Percentiles rank a stretch among this genome's conserved stretches.
These are phyloP conservation scores for Cyphomyrmex costatus DNA, from an alignment of 1,140 invertebrate species.

Conservation along the genomic window DNA sequence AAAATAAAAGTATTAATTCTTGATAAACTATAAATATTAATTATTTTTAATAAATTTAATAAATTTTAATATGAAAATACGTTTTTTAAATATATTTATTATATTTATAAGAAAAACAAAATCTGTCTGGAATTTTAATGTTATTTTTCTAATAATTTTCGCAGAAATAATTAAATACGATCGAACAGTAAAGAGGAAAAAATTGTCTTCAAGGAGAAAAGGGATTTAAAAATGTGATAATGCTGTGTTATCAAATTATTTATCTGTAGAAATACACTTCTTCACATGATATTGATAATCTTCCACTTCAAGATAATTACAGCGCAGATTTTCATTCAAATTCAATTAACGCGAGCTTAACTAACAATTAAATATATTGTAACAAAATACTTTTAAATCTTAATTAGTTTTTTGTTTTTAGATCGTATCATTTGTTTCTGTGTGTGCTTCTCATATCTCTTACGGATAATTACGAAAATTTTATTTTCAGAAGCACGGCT, in stretches of 20 bases:
- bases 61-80: not conserved
- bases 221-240: not conserved
- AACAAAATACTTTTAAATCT: not conserved
- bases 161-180: not conserved
- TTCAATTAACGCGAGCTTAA: not conserved
- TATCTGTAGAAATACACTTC: not conserved
- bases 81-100: constrained; percentile 19
- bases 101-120: not conserved
- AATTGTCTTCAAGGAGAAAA: not conserved
- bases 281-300: not conserved
- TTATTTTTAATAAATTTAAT: not conserved
- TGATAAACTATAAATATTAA: not conserved
- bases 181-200: not conserved
- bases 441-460: not conserved
- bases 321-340: not conserved
- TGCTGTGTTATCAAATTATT: constrained; percentile 7
- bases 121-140: not conserved
- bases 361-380: not conserved
- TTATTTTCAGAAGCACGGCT: not conserved
- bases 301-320: not conserved
- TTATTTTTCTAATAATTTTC: not conserved
- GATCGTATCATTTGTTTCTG: not conserved
- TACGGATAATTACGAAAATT: not conserved
- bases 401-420: not conserved
- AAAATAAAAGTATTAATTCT: not conserved